Evolutionary conservation across 2,797 vertebrate genomes (phyloP).

Genomic region (Danio aesculapii): DNA sequence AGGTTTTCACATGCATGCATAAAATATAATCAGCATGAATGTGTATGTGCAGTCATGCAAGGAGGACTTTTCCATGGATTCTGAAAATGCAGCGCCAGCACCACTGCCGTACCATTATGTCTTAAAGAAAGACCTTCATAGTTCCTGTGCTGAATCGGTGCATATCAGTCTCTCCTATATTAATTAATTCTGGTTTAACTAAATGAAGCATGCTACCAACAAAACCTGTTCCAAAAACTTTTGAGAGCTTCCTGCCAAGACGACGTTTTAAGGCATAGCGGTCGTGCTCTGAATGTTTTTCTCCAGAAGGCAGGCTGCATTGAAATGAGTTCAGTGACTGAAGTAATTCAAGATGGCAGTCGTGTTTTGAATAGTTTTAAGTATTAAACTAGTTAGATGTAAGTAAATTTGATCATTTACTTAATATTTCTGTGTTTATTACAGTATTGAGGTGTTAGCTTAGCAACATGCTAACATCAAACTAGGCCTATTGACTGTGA

Average conservation of each 20-base stretch:
- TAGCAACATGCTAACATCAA: conserved; percentile 20
- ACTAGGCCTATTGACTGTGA: no score
- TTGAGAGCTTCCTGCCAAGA: not conserved
- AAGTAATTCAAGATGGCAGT: not conserved
- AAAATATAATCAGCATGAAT: conserved; percentile 11
- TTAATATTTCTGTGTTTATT: not conserved
- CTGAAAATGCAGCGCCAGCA: conserved; percentile 19
- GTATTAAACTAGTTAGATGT: not conserved
- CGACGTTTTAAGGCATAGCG: not conserved
- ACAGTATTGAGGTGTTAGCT: not conserved
- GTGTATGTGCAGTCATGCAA: not conserved
- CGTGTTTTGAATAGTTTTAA: no score
- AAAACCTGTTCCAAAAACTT: conserved; percentile 25
- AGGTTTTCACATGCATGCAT: conserved; percentile 16
- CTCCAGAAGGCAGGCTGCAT: not conserved
- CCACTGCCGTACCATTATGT: conserved; percentile 6
- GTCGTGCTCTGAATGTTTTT: not conserved
- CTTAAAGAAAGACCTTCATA: conserved; percentile 4
- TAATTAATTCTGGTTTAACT: not conserved
- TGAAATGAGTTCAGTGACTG: not conserved
- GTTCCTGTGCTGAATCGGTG: conserved; percentile 9
- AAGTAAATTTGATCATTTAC: not conserved
- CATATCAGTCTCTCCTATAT: not conserved
- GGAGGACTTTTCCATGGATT: conserved; percentile 11
- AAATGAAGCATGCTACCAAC: not conserved